Evolutionary conservation across 1,140 invertebrate species (phyloP).

Genomic region (Saccostrea cuccullata): DNA sequence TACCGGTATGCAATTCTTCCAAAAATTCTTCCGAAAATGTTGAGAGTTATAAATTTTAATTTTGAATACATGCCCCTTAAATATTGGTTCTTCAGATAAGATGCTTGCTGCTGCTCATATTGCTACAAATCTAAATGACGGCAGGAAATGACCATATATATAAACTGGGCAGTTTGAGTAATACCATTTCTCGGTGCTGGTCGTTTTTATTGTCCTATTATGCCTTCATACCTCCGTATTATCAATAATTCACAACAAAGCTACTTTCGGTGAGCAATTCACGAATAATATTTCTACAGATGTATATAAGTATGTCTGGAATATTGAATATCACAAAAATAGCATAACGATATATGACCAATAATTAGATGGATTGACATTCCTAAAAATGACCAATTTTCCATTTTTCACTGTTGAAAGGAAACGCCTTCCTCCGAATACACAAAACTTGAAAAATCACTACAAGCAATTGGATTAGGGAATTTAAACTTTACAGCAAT

Average conservation of each 20-base stretch:
- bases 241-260: background rate
- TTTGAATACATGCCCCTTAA: too few species aligned
- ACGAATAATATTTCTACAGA: background rate
- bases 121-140: too few species aligned
- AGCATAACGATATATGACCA: too few species aligned
- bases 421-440: background rate
- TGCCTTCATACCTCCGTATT: background rate
- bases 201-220: too few species aligned
- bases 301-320: background rate
- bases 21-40: too few species aligned
- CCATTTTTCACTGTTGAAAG: background rate
- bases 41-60: too few species aligned
- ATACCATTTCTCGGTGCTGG: too few species aligned
- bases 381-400: background rate
- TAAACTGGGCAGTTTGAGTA: too few species aligned
- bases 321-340: background rate
- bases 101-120: too few species aligned
- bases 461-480: background rate
- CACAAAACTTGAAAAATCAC: background rate
- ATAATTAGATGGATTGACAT: background rate
- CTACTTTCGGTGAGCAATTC: background rate
- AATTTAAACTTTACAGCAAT: constrained; percentile 13
- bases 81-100: too few species aligned
- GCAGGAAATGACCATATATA: too few species aligned
- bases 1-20: too few species aligned